These are phyloP conservation scores for Sciurus carolinensis DNA, from an alignment of 2,797 vertebrate genomes.

Conservation along the genomic window DNA sequence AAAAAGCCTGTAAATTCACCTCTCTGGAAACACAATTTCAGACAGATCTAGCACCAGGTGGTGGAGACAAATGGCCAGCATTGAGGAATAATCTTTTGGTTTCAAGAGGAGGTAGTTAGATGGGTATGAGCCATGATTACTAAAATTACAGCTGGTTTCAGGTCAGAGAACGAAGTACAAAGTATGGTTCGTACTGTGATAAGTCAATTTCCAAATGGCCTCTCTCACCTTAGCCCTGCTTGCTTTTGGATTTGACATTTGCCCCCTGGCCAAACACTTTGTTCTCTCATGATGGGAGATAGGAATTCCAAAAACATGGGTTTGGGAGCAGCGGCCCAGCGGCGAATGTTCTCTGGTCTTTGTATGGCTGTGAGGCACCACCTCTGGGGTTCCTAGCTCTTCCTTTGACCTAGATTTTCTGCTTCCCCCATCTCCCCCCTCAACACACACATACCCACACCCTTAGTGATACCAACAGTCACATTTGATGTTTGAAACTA, in stretches of 20 bases:
- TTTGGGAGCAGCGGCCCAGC: background rate
- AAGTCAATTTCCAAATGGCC: conserved; percentile 64
- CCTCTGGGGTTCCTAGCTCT: background rate
- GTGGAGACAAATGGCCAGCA: background rate
- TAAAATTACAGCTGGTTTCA: conserved; percentile 71
- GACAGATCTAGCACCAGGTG: conserved; percentile 46
- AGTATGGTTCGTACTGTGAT: background rate
- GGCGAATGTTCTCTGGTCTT: background rate
- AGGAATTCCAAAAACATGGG: background rate
- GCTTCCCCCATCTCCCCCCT: background rate
- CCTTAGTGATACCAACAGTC: conserved; percentile 59
- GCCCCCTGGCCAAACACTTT: background rate
- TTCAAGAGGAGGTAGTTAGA: conserved; percentile 44
- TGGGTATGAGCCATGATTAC: conserved; percentile 45
- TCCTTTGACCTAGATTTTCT: conserved; percentile 79
- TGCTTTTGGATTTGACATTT: background rate
- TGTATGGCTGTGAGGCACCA: background rate
- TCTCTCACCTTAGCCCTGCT: background rate
- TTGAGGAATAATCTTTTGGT: conserved; percentile 38
- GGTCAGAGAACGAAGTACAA: conserved; percentile 50
- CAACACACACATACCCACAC: background rate
- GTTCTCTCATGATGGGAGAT: background rate
- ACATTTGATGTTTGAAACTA: conserved; percentile 68
- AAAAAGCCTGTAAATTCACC: conserved; percentile 76
- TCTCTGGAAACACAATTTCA: conserved; percentile 75